Evolutionary conservation across 2,888 invertebrate species (phyloP), one percentile per base, ranked within the genome.

Genomic region (Xanthostigma xanthostigma): DNA sequence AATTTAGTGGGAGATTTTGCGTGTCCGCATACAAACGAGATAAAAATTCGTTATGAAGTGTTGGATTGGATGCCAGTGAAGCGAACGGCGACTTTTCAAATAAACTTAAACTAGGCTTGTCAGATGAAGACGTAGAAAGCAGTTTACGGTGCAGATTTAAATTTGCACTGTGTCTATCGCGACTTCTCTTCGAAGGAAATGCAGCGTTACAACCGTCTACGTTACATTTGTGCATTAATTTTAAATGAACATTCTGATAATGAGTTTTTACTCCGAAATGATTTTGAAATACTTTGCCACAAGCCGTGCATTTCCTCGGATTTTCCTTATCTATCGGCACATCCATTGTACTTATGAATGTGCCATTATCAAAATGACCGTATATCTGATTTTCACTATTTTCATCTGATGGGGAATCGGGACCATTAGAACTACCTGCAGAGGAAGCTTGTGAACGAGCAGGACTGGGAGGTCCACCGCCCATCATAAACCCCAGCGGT

Each of bases 181-280:
- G 80, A 60, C 87, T 90, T 49, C 92, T 74, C 63, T 92, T 94
- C 1, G 94, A 93, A 6, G 92, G 88, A 64, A 95, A 96, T 0
- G 92, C 87, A 0, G 94, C 94, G 67, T 88, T 88, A 65, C 96
- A 96, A 1, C 94, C 93, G 55, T 93, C 93, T 33, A 92, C 84
- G 60, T 84, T 89, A 69, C 96, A 96, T 63, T 88, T 89, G 68
- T 94, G 94, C 85, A 93, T 90, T 51, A 94, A 70, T 68, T 95
- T 95, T 46, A 95, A 78, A 68, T 96, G 95, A 9, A 91, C 88
- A 66, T 90, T 94, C 71, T 93, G 93, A 66, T 92, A 95, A 65
- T 96, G 96, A 2, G 89, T 88, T 68, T 93, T 94, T 27, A 94
- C 81, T 45, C 89, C 86, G 63, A 92, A 93, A 59, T 90, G 85